These are phyloP conservation scores for Axis porcinus DNA, from an alignment of 2,113 vertebrate genomes.

Conservation along the genomic window DNA sequence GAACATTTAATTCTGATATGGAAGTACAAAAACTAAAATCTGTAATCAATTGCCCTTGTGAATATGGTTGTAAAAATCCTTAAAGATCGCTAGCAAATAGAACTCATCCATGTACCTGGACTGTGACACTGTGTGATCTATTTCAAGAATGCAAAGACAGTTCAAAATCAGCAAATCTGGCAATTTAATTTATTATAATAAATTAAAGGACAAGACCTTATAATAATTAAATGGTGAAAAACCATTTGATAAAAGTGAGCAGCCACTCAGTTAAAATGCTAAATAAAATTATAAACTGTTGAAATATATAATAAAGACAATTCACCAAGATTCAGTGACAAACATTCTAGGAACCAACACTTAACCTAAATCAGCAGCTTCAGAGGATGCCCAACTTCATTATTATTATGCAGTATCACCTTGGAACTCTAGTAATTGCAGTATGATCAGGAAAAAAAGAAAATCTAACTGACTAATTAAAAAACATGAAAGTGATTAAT, in stretches of 20 bases:
- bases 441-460: neutral
- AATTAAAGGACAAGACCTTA: neutral
- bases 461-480: neutral
- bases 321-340: neutral
- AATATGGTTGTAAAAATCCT: neutral
- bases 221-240: neutral
- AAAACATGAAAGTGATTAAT: neutral
- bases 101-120: neutral
- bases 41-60: neutral
- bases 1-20: neutral
- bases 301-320: neutral
- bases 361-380: neutral
- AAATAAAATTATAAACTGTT: neutral
- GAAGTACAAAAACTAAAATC: neutral
- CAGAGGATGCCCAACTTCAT: neutral
- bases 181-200: neutral
- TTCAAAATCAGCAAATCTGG: neutral
- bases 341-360: neutral
- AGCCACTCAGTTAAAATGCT: neutral
- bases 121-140: neutral
- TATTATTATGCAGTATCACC: neutral
- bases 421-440: neutral
- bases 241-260: neutral
- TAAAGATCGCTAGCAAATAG: neutral
- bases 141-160: neutral